phyloP scores from a whole-genome alignment of 2,888 invertebrate genomes.

The Chromoteleia sp. region DNA sequence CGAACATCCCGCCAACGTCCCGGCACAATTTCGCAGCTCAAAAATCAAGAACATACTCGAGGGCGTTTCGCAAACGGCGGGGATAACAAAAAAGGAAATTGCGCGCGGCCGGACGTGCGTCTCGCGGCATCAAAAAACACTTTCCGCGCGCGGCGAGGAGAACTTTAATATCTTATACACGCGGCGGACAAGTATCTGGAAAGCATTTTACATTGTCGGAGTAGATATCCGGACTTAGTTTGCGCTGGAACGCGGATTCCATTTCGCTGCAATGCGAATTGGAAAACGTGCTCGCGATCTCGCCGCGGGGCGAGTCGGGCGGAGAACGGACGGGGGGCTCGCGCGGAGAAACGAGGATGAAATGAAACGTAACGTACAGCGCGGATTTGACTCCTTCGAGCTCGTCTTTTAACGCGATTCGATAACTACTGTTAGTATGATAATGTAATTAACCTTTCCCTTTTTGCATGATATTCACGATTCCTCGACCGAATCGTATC shows the following conservation, averaged over 20 bases:
- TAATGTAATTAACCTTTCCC: conserved; percentile 69
- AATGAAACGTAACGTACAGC: conserved; percentile 71
- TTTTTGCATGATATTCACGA: conserved; percentile 44
- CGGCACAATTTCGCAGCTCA: too few relatives aligned
- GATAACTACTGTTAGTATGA: conserved; percentile 70
- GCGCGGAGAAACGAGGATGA: conserved; percentile 67
- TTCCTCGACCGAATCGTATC: conserved; percentile 18
- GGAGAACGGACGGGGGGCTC: conserved; percentile 37
- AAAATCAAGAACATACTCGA: too few relatives aligned
- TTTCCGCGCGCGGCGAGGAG: conserved; percentile 17
- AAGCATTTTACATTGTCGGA: conserved; percentile 69
- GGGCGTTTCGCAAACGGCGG: too few relatives aligned
- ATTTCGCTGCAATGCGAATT: conserved; percentile 72
- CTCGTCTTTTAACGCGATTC: conserved; percentile 68
- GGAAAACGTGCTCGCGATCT: conserved; percentile 72
- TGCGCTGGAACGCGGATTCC: conserved; percentile 71
- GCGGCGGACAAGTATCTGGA: conserved; percentile 59
- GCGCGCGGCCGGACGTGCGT: conserved; percentile 18
- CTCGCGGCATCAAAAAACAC: conserved; percentile 18
- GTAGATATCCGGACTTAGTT: conserved; percentile 67
- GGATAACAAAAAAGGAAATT: too few relatives aligned
- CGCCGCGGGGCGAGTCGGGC: conserved; percentile 34
- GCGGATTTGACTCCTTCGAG: conserved; percentile 65
- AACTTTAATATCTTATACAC: conserved; percentile 57
- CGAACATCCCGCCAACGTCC: too few relatives aligned